Conservation (phyloP, 2,888 invertebrate species). For the Dryobotodes eremita region DNA sequence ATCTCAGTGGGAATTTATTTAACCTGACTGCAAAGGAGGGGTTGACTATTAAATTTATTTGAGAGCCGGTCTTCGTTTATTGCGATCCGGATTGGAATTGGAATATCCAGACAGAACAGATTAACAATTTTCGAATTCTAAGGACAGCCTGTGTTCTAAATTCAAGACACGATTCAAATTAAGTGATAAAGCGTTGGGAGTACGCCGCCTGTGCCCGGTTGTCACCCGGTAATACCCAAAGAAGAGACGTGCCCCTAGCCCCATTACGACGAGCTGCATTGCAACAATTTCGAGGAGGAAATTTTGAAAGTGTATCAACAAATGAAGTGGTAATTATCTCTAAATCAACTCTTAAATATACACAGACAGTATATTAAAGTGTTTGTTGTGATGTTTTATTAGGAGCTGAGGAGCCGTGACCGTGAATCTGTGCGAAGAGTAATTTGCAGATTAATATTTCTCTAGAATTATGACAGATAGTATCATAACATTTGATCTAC, state of each 20-base stretch:
- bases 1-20: conserved; percentile 67
- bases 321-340: conserved; percentile 61
- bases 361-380: conserved; percentile 28
- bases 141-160: conserved; percentile 76
- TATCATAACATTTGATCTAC: conserved; percentile 9
- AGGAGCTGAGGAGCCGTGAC: conserved; percentile 31
- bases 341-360: conserved; percentile 48
- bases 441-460: conserved; percentile 38
- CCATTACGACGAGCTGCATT: conserved; percentile 71
- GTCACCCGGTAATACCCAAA: conserved; percentile 80
- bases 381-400: conserved; percentile 53
- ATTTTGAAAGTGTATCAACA: conserved; percentile 58
- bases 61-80: conserved; percentile 67
- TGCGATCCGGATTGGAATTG: conserved; percentile 69
- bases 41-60: conserved; percentile 71
- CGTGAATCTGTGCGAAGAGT: conserved; percentile 27
- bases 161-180: conserved; percentile 88
- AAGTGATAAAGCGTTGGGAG: conserved; percentile 86
- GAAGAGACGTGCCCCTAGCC: conserved; percentile 73
- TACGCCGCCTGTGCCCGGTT: conserved; percentile 79
- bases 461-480: conserved; percentile 27
- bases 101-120: conserved; percentile 72
- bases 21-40: conserved; percentile 64
- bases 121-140: conserved; percentile 76
- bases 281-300: conserved; percentile 67